Evolutionary conservation across 2,888 invertebrate genomes (phyloP), one percentile per base, ranked within the genome.

Genomic region (Ophraella communa): DNA sequence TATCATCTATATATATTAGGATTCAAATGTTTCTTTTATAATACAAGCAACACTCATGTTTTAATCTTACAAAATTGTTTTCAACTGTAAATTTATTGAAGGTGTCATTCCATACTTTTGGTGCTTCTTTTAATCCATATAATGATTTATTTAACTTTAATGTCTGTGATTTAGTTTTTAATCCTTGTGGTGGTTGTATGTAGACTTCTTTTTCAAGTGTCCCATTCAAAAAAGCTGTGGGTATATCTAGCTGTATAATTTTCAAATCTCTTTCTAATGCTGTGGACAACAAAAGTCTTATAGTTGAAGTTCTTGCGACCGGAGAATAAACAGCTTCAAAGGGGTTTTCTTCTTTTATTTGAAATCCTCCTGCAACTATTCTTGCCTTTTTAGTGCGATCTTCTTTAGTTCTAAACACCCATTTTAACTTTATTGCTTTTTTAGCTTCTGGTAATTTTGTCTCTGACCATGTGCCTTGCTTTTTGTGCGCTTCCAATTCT

Each of bases 1-100:
- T 67, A 44, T 72, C 69, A 62, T 73, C 70, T 11, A 70, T 69
- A 64, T 68, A 71, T 10, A 70, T 62, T 24, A 69, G 10, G 10
- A 67, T 62, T 18, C 23, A 66, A 33, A 70, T 57, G 3, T 54
- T 24, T 4, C 27, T n/a, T 21, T 24, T 21, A 49, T 3, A 57
- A 39, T 71, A n/a, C n/a, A n/a, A n/a, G n/a, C n/a, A n/a, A n/a
- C n/a, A n/a, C n/a, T n/a, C n/a, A n/a, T n/a, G n/a, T n/a, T n/a
- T n/a, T n/a, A n/a, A n/a, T n/a, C n/a, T n/a, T n/a, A n/a, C n/a
- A n/a, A n/a, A n/a, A n/a, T n/a, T n/a, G n/a, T n/a, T n/a, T n/a
- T n/a, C n/a, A n/a, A n/a, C n/a, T n/a, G n/a, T n/a, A n/a, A n/a
- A n/a, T n/a, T n/a, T n/a, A n/a, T n/a, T n/a, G n/a, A n/a, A n/a